Evolutionary conservation across 2,888 invertebrate species (phyloP).

Genomic region (Thymelicus lineola): DNA sequence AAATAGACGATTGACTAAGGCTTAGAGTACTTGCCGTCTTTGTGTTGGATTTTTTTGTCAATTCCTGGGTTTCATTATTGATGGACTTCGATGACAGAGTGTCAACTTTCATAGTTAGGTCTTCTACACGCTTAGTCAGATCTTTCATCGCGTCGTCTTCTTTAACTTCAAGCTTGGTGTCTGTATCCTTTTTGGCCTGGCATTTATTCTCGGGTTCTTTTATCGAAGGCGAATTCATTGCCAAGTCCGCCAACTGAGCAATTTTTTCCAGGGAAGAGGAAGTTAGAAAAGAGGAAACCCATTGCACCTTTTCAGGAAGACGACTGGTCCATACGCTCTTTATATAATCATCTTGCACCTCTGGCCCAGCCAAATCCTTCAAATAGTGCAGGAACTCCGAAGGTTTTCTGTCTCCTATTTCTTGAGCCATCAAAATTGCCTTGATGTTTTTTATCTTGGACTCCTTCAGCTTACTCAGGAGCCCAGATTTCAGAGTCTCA

Average conservation of each 20-base stretch:
- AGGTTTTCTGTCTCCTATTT: constrained; percentile 14
- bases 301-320: constrained; percentile 11
- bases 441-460: background rate
- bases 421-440: background rate
- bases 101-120: background rate
- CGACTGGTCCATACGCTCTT: constrained; percentile 11
- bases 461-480: constrained; percentile 4
- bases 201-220: background rate
- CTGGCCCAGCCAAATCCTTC: constrained; percentile 9
- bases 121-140: constrained; percentile 1
- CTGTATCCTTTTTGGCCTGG: background rate
- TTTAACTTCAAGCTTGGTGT: background rate
- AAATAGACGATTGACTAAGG: background rate
- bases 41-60: background rate
- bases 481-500: constrained; percentile 10
- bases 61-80: background rate
- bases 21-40: constrained; percentile 9
- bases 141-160: background rate
- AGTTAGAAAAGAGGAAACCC: constrained; percentile 2
- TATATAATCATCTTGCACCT: constrained; percentile 9
- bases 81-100: background rate
- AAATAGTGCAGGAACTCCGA: constrained; percentile 17
- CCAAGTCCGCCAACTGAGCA: constrained; percentile 20
- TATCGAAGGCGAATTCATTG: constrained; percentile 19
- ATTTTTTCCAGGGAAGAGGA: constrained; percentile 18